These are phyloP conservation scores for Aurelia coerulea DNA, from an alignment of 30 jellyfish, hydroid and myxozoan genomes.

Conservation along the genomic window DNA sequence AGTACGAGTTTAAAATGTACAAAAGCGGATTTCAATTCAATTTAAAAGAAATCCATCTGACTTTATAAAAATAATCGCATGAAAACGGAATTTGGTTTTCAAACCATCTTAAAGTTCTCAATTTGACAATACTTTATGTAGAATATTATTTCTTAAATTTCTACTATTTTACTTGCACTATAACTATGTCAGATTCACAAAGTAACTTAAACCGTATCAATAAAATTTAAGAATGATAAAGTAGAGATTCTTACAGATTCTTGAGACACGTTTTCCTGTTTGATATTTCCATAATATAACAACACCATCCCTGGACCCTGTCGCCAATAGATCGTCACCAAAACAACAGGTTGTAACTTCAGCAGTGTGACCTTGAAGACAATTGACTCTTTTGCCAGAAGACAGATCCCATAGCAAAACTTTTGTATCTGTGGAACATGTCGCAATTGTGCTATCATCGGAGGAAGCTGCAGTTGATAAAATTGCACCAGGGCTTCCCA, in stretches of 20 bases:
- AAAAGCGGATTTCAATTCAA: too few species aligned
- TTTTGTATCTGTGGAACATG: constrained; percentile 84
- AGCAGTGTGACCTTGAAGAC: constrained; percentile 89
- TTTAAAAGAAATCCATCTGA: background rate
- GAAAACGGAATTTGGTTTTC: background rate
- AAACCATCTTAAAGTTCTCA: background rate
- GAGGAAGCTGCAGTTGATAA: constrained; percentile 59
- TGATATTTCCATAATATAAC: constrained; percentile 75
- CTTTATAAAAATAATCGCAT: background rate
- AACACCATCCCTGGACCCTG: constrained; percentile 88
- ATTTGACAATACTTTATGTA: background rate
- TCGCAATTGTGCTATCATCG: constrained; percentile 74
- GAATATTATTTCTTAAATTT: too few species aligned
- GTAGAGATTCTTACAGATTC: constrained; percentile 59
- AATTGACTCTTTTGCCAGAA: constrained; percentile 56
- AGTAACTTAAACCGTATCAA: too few species aligned
- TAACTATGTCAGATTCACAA: too few species aligned
- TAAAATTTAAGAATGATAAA: background rate
- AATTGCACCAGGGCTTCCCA: constrained; percentile 87
- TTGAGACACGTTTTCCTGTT: constrained; percentile 77
- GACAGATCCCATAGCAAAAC: constrained; percentile 81
- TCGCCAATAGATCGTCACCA: constrained; percentile 79
- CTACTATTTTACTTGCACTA: too few species aligned
- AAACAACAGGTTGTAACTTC: constrained; percentile 86
- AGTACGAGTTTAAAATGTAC: too few species aligned